phyloP scores from a whole-genome alignment of 2,888 invertebrate species.

The Drosophila pseudotalamancana region DNA sequence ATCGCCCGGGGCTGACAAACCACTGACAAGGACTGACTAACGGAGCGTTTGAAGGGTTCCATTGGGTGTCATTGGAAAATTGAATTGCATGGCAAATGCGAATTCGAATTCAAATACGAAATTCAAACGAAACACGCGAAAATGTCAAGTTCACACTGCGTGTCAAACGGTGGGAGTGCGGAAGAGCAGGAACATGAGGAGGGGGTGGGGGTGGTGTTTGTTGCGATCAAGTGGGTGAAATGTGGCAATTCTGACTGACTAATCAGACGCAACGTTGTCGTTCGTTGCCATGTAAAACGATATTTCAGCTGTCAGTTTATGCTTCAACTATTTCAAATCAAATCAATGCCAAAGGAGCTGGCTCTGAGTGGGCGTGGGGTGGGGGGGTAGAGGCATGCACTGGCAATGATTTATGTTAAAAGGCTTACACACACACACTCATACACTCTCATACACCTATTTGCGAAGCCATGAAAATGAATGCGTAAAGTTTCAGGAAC shows the following conservation, averaged over 20 bases:
- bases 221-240: slow-evolving; percentile 9
- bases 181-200: not conserved
- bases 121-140: slow-evolving; percentile 50
- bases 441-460: slow-evolving; percentile 34
- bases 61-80: slow-evolving; percentile 41
- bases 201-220: not conserved
- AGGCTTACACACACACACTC: slow-evolving; percentile 45
- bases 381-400: slow-evolving; percentile 1
- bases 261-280: slow-evolving; percentile 67
- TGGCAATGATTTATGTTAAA: slow-evolving; percentile 75
- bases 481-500: slow-evolving; percentile 28
- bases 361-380: slow-evolving; percentile 2
- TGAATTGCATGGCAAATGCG: slow-evolving; percentile 45
- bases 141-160: slow-evolving; percentile 71
- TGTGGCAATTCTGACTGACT: slow-evolving; percentile 56
- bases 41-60: slow-evolving; percentile 36
- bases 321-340: slow-evolving; percentile 75
- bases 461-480: slow-evolving; percentile 37
- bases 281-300: slow-evolving; percentile 69
- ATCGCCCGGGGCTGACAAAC: slow-evolving; percentile 23
- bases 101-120: slow-evolving; percentile 8
- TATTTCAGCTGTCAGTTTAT: slow-evolving; percentile 77
- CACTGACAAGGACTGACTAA: slow-evolving; percentile 38
- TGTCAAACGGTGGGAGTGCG: slow-evolving; percentile 19
- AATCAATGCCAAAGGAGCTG: slow-evolving; percentile 70